These are phyloP conservation scores for Apamea anceps DNA, from an alignment of 2,888 invertebrate species.

Conservation along the genomic window DNA sequence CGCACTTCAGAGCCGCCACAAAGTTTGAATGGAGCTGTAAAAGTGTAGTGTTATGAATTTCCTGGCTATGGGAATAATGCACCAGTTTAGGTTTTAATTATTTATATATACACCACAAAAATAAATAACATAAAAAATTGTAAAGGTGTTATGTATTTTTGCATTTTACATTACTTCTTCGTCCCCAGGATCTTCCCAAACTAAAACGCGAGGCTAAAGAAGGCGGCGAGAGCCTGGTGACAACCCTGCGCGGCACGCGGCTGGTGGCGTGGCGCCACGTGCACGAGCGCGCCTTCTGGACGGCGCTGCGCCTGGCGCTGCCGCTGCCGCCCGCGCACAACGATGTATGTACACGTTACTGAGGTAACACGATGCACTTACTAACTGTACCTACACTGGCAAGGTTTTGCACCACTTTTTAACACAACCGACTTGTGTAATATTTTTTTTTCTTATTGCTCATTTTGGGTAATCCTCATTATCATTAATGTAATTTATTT, in stretches of 20 bases:
- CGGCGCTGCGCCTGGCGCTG: slow-evolving; percentile 91
- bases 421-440: not conserved
- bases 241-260: slow-evolving; percentile 84
- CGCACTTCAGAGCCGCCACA: too few species aligned
- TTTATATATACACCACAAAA: too few species aligned
- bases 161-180: not conserved
- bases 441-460: not conserved
- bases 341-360: slow-evolving; percentile 63
- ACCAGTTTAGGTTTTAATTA: not conserved
- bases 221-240: slow-evolving; percentile 89
- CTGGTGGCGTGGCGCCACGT: slow-evolving; percentile 89
- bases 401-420: slow-evolving; percentile 22
- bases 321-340: slow-evolving; percentile 87
- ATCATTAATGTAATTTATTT: not conserved
- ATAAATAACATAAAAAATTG: too few species aligned
- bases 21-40: too few species aligned
- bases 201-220: slow-evolving; percentile 88
- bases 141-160: not conserved
- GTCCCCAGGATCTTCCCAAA: slow-evolving; percentile 90
- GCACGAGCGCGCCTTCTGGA: slow-evolving; percentile 92
- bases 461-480: not conserved
- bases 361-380: slow-evolving; percentile 46
- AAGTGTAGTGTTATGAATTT: not conserved
- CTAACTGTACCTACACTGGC: slow-evolving; percentile 10
- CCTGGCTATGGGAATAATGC: not conserved